phyloP scores from a whole-genome alignment of 92 coral and sea anemone species.

The Paramuricea clavata region DNA sequence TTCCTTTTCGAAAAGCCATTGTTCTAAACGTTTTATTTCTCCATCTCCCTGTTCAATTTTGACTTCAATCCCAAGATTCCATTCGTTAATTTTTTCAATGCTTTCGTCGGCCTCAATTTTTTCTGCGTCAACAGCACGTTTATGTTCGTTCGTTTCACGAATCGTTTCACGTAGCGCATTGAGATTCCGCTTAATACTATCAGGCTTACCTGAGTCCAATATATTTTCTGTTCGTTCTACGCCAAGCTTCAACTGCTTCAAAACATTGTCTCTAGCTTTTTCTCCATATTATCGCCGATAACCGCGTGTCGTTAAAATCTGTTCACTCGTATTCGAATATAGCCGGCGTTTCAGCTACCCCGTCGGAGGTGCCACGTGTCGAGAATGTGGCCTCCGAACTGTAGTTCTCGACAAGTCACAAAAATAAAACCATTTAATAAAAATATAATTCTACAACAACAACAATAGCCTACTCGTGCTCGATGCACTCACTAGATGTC shows the following conservation, averaged over 20 bases:
- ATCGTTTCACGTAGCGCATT: slow-evolving; percentile 25
- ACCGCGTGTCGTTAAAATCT: slow-evolving; percentile 2
- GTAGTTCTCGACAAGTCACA: slow-evolving; percentile 2
- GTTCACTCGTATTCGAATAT: background rate
- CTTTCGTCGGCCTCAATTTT: slow-evolving; percentile 40
- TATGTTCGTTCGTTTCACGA: background rate
- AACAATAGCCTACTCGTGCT: too few species aligned
- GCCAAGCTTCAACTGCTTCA: slow-evolving; percentile 34
- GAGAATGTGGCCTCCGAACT: slow-evolving; percentile 3
- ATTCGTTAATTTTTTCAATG: too few species aligned
- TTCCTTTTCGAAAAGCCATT: slow-evolving; percentile 46
- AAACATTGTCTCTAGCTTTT: slow-evolving; percentile 42
- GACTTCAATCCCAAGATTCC: slow-evolving; percentile 36
- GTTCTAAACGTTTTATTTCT: slow-evolving; percentile 31
- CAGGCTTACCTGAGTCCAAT: slow-evolving; percentile 32
- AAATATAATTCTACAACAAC: too few species aligned
- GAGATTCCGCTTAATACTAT: slow-evolving; percentile 35
- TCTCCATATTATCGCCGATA: slow-evolving; percentile 2
- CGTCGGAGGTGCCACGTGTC: slow-evolving; percentile 26
- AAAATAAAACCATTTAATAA: too few species aligned
- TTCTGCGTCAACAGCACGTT: slow-evolving; percentile 35
- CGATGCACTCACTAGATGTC: too few species aligned
- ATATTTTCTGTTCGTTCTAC: slow-evolving; percentile 32
- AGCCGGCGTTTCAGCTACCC: slow-evolving; percentile 14
- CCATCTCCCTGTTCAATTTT: slow-evolving; percentile 39